These are phyloP conservation scores for Ceratosolen fusciceps DNA, from an alignment of 1,140 invertebrate genomes.

Conservation along the genomic window DNA sequence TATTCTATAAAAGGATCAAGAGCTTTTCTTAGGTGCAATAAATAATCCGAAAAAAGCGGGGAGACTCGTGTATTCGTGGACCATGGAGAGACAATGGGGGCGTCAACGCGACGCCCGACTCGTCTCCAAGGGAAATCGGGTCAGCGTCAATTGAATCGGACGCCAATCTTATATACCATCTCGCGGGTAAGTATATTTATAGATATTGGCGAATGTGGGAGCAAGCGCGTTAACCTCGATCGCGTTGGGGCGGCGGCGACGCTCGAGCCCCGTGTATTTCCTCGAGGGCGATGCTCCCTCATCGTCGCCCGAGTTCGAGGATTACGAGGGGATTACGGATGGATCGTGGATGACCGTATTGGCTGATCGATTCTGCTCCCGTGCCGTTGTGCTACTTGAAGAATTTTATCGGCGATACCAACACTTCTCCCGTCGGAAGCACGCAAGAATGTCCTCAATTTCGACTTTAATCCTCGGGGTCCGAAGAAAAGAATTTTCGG, in stretches of 20 bases:
- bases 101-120: not conserved
- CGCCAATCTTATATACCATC: not conserved
- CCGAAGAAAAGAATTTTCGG: too few relatives aligned
- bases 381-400: not conserved
- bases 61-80: not conserved
- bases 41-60: not conserved
- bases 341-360: not conserved
- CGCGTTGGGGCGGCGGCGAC: not conserved
- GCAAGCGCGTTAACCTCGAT: not conserved
- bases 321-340: not conserved
- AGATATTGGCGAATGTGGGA: not conserved
- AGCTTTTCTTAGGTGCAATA: too few relatives aligned
- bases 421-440: not conserved
- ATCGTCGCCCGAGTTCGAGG: not conserved
- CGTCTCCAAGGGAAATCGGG: not conserved
- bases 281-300: not conserved
- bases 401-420: not conserved
- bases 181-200: not conserved
- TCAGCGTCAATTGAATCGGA: not conserved
- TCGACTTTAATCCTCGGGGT: not conserved
- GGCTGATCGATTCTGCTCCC: not conserved
- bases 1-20: too few relatives aligned
- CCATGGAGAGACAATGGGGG: not conserved
- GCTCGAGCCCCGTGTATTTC: too few relatives aligned
- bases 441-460: not conserved